phyloP scores from a whole-genome alignment of 2,113 vertebrate genomes.

The Menura novaehollandiae region DNA sequence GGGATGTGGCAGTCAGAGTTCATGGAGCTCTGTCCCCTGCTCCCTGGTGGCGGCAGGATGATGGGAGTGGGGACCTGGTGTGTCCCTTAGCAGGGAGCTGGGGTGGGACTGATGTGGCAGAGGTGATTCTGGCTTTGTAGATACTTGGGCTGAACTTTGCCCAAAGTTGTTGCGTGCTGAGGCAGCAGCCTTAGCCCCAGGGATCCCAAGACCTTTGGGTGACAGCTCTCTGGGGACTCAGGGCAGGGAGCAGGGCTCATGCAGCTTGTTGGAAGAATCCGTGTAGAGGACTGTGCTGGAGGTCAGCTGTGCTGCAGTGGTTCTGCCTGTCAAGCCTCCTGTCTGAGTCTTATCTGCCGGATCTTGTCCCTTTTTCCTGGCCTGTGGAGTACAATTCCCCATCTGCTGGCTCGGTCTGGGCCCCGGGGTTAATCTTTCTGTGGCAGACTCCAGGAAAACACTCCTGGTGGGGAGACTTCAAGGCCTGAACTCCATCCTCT shows the following conservation, averaged over 20 bases:
- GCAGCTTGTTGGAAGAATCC: not conserved
- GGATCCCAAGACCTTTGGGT: not conserved
- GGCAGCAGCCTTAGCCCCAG: not conserved
- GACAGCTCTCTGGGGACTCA: accelerated
- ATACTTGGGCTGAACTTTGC: not conserved
- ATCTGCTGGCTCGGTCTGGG: not conserved
- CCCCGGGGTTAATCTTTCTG: accelerated
- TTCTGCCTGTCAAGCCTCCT: not conserved
- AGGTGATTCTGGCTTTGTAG: not conserved
- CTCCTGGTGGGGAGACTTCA: not conserved
- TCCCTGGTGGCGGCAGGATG: not conserved
- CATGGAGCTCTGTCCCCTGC: too few species aligned
- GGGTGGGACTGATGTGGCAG: not conserved
- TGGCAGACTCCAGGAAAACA: not conserved
- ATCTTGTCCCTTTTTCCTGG: not conserved
- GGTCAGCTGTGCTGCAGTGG: accelerated
- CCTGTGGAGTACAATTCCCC: not conserved
- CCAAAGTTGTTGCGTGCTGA: not conserved
- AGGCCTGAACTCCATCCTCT: not conserved
- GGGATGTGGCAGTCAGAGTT: accelerated
- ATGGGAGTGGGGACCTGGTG: not conserved
- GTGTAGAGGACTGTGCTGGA: not conserved
- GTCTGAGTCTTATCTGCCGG: not conserved
- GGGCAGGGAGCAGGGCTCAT: not conserved
- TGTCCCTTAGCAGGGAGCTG: not conserved